These are phyloP conservation scores for Mustela lutreola DNA, from an alignment of 2,113 vertebrate species.

Conservation along the genomic window DNA sequence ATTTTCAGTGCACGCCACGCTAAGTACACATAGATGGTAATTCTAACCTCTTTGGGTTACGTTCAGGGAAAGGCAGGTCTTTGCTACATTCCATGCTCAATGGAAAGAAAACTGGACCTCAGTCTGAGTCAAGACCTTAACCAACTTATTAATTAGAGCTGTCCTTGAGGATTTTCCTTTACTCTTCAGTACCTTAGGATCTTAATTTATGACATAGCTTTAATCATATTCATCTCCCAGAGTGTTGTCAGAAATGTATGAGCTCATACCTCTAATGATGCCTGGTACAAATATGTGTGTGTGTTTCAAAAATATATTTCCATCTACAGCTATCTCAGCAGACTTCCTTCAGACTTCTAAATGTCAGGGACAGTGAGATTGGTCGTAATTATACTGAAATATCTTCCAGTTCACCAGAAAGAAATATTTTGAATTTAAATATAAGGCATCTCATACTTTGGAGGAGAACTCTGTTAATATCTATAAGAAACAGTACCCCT, in stretches of 20 bases:
- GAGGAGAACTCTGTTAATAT: neutral
- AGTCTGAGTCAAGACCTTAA: neutral
- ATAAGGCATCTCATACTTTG: neutral
- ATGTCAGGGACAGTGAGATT: neutral
- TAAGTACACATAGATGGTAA: neutral
- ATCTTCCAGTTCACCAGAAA: neutral
- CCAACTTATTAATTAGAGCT: neutral
- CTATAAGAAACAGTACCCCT: neutral
- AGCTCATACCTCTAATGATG: neutral
- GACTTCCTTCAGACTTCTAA: neutral
- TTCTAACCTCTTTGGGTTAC: neutral
- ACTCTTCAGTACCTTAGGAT: neutral
- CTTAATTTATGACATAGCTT: neutral
- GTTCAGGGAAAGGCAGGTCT: neutral
- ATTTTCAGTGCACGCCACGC: neutral
- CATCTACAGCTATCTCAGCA: neutral
- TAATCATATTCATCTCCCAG: neutral
- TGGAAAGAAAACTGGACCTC: neutral
- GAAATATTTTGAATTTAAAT: conserved; percentile 10
- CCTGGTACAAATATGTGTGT: neutral
- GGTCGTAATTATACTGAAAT: neutral
- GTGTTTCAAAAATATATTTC: neutral
- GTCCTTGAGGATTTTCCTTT: neutral
- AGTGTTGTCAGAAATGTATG: neutral
- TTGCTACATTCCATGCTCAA: neutral